A percentile compares a stretch with the other conserved stretches of the same genome.
phyloP scores from a whole-genome alignment of 1,140 invertebrate species.

The Eulimnadia texana region DNA sequence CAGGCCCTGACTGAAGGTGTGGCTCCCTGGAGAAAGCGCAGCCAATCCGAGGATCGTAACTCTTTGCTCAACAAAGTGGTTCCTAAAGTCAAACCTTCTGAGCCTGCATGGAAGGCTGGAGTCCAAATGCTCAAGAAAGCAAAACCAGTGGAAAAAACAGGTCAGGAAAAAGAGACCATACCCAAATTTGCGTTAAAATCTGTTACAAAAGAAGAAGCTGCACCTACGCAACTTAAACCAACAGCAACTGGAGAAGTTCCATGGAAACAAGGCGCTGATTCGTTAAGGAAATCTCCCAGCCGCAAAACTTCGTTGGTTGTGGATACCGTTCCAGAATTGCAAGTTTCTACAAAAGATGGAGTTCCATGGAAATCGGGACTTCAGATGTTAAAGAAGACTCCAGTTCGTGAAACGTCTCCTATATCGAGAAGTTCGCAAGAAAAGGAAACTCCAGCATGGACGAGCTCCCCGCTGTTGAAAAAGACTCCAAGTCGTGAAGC shows the following conservation, averaged over 20 bases:
- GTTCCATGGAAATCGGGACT: slow-evolving; percentile 11
- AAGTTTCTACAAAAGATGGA: not conserved
- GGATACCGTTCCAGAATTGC: not conserved
- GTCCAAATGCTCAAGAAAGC: slow-evolving; percentile 14
- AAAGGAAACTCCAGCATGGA: not conserved
- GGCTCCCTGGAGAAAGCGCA: slow-evolving; percentile 12
- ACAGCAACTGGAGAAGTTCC: not conserved
- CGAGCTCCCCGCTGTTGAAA: not conserved
- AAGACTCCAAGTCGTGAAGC: not conserved
- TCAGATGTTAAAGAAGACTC: slow-evolving; percentile 6
- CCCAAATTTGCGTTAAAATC: slow-evolving; percentile 23
- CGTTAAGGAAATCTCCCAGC: slow-evolving; percentile 6
- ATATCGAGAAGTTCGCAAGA: not conserved
- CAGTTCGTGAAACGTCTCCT: slow-evolving; percentile 6
- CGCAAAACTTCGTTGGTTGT: not conserved
- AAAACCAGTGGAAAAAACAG: slow-evolving; percentile 18
- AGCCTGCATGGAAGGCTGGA: slow-evolving; percentile 6
- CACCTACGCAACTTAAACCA: not conserved
- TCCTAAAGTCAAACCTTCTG: not conserved
- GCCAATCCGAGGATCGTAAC: slow-evolving; percentile 1
- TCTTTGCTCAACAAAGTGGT: slow-evolving; percentile 1
- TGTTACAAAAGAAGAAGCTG: slow-evolving; percentile 24
- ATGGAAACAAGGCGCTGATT: slow-evolving; percentile 7
- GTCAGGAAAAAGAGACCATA: slow-evolving; percentile 21
- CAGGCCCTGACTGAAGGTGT: not conserved